A percentile compares a stretch with the other conserved stretches of the same genome.
Conservation (phyloP, 2,888 invertebrate species). For the Acrocyrtus sp. region DNA sequence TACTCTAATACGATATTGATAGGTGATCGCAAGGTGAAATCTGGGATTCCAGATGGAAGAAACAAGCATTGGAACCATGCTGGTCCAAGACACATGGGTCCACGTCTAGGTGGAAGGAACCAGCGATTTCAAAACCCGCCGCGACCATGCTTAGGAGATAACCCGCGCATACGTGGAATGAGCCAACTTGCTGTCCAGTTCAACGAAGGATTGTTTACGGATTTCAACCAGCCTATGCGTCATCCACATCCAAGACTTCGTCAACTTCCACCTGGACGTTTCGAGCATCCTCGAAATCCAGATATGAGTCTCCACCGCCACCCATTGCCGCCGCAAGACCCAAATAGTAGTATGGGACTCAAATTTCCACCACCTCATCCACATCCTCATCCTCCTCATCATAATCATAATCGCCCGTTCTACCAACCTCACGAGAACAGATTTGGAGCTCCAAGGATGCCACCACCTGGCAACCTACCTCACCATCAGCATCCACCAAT, state of each 20-base stretch:
- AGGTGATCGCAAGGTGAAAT: conserved; percentile 22
- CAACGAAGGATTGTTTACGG: conserved; percentile 56
- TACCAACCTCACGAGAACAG: background rate
- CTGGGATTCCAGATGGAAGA: conserved; percentile 19
- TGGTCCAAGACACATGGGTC: conserved; percentile 27
- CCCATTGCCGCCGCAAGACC: conserved; percentile 6
- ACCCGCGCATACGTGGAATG: conserved; percentile 21
- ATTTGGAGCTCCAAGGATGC: conserved; percentile 12
- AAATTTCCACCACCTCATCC: conserved; percentile 14
- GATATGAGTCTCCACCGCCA: conserved; percentile 24
- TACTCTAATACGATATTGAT: too few species aligned
- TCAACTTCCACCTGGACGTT: conserved; percentile 18
- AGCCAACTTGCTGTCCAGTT: conserved; percentile 49
- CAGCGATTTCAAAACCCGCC: conserved; percentile 24
- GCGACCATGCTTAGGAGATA: background rate
- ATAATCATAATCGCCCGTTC: conserved; percentile 9
- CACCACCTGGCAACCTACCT: conserved; percentile 1
- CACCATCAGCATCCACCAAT: conserved; percentile 26
- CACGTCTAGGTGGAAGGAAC: conserved; percentile 25
- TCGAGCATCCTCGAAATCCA: conserved; percentile 9
- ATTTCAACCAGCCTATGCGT: conserved; percentile 58
- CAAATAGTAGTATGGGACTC: conserved; percentile 19
- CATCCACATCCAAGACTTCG: conserved; percentile 25
- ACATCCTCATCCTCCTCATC: conserved; percentile 19
- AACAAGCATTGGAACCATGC: conserved; percentile 40